Conservation (phyloP, 2,113 vertebrate species). For the Hippolais icterina region DNA sequence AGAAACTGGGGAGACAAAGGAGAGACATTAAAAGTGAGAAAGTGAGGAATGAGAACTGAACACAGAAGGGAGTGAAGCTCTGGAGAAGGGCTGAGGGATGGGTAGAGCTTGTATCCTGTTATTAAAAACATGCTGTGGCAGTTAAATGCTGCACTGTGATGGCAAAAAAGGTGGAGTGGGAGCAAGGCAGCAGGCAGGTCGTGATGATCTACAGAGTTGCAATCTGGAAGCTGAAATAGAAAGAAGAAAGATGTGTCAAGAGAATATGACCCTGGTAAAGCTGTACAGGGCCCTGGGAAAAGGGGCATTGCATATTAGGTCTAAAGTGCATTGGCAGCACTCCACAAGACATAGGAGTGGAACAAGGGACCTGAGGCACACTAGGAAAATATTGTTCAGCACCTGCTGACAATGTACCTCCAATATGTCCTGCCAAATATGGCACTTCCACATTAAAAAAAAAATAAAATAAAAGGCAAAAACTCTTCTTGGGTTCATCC, state of each 20-base stretch:
- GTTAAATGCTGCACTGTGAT: not conserved
- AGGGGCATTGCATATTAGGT: not conserved
- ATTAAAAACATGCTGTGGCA: slow-evolving; percentile 16
- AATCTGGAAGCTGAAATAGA: not conserved
- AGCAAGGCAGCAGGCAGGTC: not conserved
- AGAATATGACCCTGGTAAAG: not conserved
- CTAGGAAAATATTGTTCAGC: slow-evolving; percentile 32
- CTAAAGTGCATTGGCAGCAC: slow-evolving; percentile 11
- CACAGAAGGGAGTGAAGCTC: not conserved
- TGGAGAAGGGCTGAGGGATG: not conserved
- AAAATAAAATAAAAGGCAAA: not conserved
- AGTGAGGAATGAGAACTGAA: not conserved
- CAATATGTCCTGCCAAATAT: not conserved
- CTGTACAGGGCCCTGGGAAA: not conserved
- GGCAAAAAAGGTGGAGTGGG: not conserved
- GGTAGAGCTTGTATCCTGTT: not conserved
- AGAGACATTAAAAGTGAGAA: slow-evolving; percentile 6
- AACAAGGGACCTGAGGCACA: slow-evolving; percentile 8
- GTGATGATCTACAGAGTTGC: not conserved
- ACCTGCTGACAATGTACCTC: not conserved
- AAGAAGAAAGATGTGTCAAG: not conserved
- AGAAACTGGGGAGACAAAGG: not conserved
- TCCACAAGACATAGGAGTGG: not conserved
- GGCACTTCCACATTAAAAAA: not conserved
- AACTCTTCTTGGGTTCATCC: not conserved